Conservation (phyloP, 2,113 vertebrate genomes). For the Chitala chitala region DNA sequence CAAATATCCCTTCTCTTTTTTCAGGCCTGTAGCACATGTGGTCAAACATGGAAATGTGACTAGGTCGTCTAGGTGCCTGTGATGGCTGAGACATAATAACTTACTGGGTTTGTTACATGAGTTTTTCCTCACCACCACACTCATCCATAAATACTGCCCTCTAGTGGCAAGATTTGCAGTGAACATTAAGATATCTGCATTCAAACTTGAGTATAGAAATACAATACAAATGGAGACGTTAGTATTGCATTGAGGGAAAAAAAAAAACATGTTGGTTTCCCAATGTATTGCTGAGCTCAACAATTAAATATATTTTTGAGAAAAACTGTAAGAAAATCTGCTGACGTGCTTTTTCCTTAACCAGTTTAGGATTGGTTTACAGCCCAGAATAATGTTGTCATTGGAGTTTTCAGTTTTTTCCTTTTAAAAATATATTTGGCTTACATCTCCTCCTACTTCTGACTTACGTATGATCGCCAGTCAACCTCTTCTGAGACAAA, state of each 20-base stretch:
- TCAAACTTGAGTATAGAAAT: background rate
- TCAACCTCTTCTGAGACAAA: background rate
- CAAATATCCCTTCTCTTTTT: no score
- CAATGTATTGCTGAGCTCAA: slow-evolving; percentile 19
- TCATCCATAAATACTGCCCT: background rate
- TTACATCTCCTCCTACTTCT: background rate
- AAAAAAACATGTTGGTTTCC: slow-evolving; percentile 5
- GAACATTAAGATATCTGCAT: no score
- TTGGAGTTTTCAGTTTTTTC: background rate
- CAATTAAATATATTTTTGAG: slow-evolving; percentile 19
- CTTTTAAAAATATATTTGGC: background rate
- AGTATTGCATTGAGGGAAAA: background rate
- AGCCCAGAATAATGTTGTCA: background rate
- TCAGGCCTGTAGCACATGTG: no score
- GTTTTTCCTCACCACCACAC: background rate
- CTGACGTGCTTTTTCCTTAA: slow-evolving; percentile 18
- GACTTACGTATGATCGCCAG: background rate
- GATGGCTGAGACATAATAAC: background rate
- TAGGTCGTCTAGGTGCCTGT: background rate
- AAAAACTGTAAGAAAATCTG: slow-evolving; percentile 11
- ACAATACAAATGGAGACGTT: no score
- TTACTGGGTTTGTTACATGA: background rate
- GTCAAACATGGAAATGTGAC: background rate
- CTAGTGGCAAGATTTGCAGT: slow-evolving; percentile 6
- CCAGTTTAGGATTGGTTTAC: slow-evolving; percentile 8